These are phyloP conservation scores for Sylvicola cinctus DNA, from an alignment of 2,888 invertebrate species.

Conservation along the genomic window DNA sequence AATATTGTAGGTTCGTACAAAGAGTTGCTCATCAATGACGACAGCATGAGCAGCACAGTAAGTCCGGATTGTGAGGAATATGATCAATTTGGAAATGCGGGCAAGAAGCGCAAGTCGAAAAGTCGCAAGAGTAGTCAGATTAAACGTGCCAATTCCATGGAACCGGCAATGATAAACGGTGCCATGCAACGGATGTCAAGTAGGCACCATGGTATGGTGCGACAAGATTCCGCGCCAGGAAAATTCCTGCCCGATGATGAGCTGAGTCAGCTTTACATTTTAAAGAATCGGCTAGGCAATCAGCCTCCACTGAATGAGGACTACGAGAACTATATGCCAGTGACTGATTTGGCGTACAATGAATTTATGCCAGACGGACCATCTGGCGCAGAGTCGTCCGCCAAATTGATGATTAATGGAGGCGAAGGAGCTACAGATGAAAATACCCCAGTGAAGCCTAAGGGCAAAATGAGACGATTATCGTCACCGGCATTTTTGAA, in stretches of 20 bases:
- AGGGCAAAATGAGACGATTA: slow-evolving; percentile 26
- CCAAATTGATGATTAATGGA: slow-evolving; percentile 8
- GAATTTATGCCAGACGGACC: slow-evolving; percentile 25
- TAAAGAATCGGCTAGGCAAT: slow-evolving; percentile 21
- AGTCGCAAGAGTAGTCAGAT: background rate
- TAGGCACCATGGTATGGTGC: no score
- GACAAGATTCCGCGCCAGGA: background rate
- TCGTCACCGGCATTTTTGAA: slow-evolving; percentile 38
- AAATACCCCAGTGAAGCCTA: background rate
- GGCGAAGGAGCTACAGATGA: slow-evolving; percentile 11
- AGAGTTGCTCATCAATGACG: slow-evolving; percentile 34
- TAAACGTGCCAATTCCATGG: slow-evolving; percentile 1
- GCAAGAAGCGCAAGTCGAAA: background rate
- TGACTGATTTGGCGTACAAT: slow-evolving; percentile 25
- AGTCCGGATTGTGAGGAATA: background rate
- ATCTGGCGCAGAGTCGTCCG: slow-evolving; percentile 15
- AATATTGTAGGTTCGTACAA: slow-evolving; percentile 36
- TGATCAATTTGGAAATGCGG: background rate
- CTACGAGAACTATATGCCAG: slow-evolving; percentile 29
- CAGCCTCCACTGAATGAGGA: slow-evolving; percentile 34
- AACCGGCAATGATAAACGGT: background rate
- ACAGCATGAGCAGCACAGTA: slow-evolving; percentile 10
- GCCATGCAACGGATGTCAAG: no score
- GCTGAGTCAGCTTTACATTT: no score
- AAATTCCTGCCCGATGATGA: background rate